Evolutionary conservation across 2,888 invertebrate species (phyloP).

Genomic region (Smittia sp.): DNA sequence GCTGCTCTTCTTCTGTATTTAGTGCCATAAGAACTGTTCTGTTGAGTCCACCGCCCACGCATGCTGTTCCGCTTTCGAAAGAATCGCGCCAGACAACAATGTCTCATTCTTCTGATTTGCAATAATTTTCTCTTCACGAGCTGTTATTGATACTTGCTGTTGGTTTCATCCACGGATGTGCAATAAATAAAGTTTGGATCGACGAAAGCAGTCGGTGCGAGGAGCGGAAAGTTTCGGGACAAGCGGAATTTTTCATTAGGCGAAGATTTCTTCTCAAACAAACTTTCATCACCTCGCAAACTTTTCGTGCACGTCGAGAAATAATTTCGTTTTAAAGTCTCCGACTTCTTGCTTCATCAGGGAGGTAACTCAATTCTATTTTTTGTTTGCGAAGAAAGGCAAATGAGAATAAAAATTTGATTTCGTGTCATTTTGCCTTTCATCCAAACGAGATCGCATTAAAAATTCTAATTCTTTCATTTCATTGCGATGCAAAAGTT

Average conservation of each 20-base stretch:
- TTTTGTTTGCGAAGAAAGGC: neutral
- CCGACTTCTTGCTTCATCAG: no score
- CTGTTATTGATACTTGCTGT: conserved; percentile 32
- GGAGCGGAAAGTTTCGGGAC: no score
- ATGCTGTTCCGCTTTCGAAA: conserved; percentile 3
- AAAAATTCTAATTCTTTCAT: neutral
- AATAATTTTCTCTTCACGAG: neutral
- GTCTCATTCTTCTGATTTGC: conserved; percentile 33
- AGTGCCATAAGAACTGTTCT: neutral
- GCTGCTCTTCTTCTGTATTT: neutral
- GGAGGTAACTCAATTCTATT: no score
- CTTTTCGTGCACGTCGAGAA: no score
- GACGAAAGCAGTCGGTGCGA: no score
- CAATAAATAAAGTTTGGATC: neutral
- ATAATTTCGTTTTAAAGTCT: no score
- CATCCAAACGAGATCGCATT: neutral
- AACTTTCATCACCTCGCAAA: no score
- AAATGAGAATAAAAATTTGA: neutral
- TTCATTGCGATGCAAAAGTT: no score
- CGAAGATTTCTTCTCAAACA: no score
- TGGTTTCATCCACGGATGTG: neutral
- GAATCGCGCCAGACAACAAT: conserved; percentile 31
- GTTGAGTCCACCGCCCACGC: conserved; percentile 26
- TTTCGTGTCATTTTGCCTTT: conserved; percentile 3
- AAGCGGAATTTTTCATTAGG: no score